Base-by-base conservation (phyloP, 2,113 vertebrate species). In the Megaleporinus macrocephalus region DNA sequence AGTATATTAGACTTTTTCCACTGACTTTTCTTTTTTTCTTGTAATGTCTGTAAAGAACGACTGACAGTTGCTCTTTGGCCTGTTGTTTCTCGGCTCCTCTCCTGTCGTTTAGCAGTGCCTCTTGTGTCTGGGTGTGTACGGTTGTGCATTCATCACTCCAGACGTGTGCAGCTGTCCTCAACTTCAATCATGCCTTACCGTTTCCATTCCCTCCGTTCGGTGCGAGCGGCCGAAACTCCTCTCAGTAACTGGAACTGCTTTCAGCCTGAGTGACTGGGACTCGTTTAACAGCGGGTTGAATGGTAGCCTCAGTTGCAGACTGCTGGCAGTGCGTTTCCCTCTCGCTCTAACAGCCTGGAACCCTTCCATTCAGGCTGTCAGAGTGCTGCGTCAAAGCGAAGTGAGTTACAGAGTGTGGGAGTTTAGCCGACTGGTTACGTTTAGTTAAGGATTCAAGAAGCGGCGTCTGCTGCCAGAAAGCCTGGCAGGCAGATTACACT, bases 181-280 rank as follows among this genome's bases (percentile, higher is more conserved):
- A 61, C 78, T 80, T 73, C 73, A 63, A 53, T 73, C 57, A 73
- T 11, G 57, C 63, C 62, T 51, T 80, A 61, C 69, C 70, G 57
- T 65, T 80, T 80, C 63, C 41, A 63, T 15, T 13, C n/a, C 0
- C 63, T 33, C 73, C 30, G 41, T 29, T 73, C 30, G 15, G 59
- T 29, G 55, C 78, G 49, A 72, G 16, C 57, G 57, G 63, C 57
- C 62, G 62, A 63, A 80, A 62, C 66, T 71, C 24, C 1, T 44
- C 65, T 62, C 72, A 27, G 71, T 27, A 27, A 62, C 66, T 44
- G 61, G 74, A 71, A 59, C 59, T 80, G 33, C 73, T 27, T 75
- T 75, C 44, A 74, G 72, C 44, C 11, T 62, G 26, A 61, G 65
- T 75, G 71, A 75, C 47, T 81, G 47, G 5, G 47, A 55, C 47